phyloP scores from a whole-genome alignment of 1,140 invertebrate genomes.

The Heliconius congener region DNA sequence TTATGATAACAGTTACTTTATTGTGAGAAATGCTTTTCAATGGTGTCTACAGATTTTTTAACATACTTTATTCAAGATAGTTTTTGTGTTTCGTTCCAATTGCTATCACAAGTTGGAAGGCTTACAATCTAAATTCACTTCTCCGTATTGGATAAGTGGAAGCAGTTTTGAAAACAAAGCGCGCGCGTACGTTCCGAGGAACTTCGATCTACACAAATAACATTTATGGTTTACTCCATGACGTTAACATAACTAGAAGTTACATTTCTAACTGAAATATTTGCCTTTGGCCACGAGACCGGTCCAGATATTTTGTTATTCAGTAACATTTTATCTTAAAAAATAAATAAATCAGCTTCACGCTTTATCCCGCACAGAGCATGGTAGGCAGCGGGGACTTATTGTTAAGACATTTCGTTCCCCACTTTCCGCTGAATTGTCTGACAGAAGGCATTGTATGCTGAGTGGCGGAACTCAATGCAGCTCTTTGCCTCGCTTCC shows the following conservation, averaged over 20 bases:
- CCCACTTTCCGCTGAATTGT: no score
- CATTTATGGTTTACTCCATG: slow-evolving; percentile 34
- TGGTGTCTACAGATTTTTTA: background rate
- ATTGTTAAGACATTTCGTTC: no score
- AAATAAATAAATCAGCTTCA: no score
- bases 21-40: background rate
- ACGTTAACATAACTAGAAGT: slow-evolving; percentile 18
- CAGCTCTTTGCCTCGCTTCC: no score
- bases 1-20: background rate
- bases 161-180: slow-evolving; percentile 62
- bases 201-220: slow-evolving; percentile 41
- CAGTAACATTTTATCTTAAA: background rate
- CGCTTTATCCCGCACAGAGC: no score
- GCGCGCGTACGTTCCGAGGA: slow-evolving; percentile 49
- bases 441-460: no score
- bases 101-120: slow-evolving; percentile 8
- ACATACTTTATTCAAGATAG: background rate
- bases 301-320: background rate
- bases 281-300: background rate
- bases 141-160: slow-evolving; percentile 38
- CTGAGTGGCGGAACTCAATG: no score
- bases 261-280: slow-evolving; percentile 19
- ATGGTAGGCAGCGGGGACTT: no score
- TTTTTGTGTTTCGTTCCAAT: background rate
- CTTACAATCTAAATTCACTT: slow-evolving; percentile 38